phyloP scores from a whole-genome alignment of 2,888 invertebrate genomes.

The Drosophila anomalipes region DNA sequence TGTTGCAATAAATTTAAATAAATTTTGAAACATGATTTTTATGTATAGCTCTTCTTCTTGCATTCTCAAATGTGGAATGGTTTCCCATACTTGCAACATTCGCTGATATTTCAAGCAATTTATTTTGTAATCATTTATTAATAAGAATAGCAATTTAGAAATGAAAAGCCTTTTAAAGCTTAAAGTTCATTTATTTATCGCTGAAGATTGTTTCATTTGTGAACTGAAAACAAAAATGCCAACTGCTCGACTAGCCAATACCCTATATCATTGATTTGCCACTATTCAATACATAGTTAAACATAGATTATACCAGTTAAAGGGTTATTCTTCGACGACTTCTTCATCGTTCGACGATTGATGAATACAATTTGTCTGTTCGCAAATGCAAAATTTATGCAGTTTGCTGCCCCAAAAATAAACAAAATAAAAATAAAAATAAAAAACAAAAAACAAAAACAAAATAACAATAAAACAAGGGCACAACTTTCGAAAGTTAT shows the following conservation, averaged over 20 bases:
- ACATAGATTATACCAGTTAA: background rate
- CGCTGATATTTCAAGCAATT: background rate
- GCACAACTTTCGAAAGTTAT: conserved; percentile 69
- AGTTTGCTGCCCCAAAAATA: conserved; percentile 30
- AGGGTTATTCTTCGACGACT: background rate
- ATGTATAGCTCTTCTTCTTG: background rate
- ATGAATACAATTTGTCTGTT: conserved; percentile 1
- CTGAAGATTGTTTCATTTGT: background rate
- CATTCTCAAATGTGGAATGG: background rate
- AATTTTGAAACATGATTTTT: background rate
- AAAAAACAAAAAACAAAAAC: background rate
- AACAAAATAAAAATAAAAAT: background rate
- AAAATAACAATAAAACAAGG: conserved; percentile 12
- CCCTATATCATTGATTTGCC: background rate
- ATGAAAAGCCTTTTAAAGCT: background rate
- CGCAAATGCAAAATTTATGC: conserved; percentile 70
- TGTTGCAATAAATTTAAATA: background rate
- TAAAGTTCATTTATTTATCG: background rate
- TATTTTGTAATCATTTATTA: background rate
- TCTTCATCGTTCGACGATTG: background rate
- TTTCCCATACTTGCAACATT: background rate
- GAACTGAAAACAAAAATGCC: background rate
- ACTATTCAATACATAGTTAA: accelerated
- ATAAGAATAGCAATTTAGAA: no score
- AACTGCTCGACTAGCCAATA: background rate